phyloP scores from a whole-genome alignment of 2,797 vertebrate species.

The Euphonia xanthogaster region DNA sequence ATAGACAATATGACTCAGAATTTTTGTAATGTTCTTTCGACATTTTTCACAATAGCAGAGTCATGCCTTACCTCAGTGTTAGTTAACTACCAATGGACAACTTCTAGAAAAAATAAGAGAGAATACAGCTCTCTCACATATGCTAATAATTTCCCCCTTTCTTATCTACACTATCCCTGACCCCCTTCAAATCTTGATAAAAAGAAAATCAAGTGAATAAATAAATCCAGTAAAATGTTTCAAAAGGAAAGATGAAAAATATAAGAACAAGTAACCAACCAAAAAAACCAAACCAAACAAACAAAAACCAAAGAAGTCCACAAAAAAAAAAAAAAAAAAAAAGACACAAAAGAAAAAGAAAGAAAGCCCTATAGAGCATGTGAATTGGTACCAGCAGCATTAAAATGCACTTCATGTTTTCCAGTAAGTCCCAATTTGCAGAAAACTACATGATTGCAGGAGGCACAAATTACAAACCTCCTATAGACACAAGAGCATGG shows the following conservation, averaged over 20 bases:
- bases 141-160: background rate
- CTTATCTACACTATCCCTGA: background rate
- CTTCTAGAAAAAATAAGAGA: background rate
- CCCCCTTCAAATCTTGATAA: background rate
- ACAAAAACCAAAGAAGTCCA: too few relatives aligned
- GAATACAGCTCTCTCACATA: background rate
- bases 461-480: background rate
- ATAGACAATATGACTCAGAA: background rate
- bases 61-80: background rate
- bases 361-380: fast-evolving
- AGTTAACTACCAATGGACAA: background rate
- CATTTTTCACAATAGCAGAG: background rate
- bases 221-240: background rate
- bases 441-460: background rate
- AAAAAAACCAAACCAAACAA: too few relatives aligned
- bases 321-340: too few relatives aligned
- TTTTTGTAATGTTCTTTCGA: background rate
- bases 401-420: background rate
- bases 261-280: background rate
- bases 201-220: background rate
- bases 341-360: background rate
- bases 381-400: background rate
- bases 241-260: background rate
- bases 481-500: background rate
- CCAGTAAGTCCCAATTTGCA: background rate